Conservation (phyloP, 2,888 invertebrate genomes). For the Siphonodentalium dalli region DNA sequence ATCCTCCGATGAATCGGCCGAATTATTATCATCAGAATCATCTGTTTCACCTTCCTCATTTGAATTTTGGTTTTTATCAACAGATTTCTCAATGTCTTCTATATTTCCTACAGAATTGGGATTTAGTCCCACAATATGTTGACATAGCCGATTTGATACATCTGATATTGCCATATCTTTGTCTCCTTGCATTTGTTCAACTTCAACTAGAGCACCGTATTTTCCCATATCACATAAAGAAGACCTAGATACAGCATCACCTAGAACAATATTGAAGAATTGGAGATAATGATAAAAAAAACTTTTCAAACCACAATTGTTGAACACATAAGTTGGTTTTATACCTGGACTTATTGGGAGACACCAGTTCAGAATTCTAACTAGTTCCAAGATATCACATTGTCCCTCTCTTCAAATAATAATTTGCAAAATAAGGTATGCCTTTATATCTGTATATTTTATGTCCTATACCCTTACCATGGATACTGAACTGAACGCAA, state of each 20-base stretch:
- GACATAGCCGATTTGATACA: slow-evolving; percentile 77
- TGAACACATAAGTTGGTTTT: too few relatives aligned
- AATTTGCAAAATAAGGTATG: too few relatives aligned
- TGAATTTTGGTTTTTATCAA: slow-evolving; percentile 3
- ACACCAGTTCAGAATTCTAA: too few relatives aligned
- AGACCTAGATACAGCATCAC: too few relatives aligned
- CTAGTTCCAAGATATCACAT: too few relatives aligned
- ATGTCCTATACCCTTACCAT: too few relatives aligned
- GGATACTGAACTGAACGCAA: too few relatives aligned
- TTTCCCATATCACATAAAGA: slow-evolving; percentile 74
- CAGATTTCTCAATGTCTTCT: slow-evolving; percentile 3
- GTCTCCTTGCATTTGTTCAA: slow-evolving; percentile 66
- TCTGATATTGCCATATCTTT: slow-evolving; percentile 4
- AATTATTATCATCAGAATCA: slow-evolving; percentile 7
- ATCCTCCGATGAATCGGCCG: slow-evolving; percentile 4
- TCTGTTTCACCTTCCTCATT: slow-evolving; percentile 69
- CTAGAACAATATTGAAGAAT: too few relatives aligned
- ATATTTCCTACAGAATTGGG: slow-evolving; percentile 33
- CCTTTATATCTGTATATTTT: too few relatives aligned
- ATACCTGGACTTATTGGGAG: too few relatives aligned
- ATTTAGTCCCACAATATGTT: slow-evolving; percentile 81
- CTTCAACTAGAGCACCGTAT: slow-evolving; percentile 84
- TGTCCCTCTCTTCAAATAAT: too few relatives aligned
- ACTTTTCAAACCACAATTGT: background rate
- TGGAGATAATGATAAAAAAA: slow-evolving; percentile 37